Evolutionary conservation across 1,140 invertebrate species (phyloP).

Genomic region (Lordiphosa stackelbergi): DNA sequence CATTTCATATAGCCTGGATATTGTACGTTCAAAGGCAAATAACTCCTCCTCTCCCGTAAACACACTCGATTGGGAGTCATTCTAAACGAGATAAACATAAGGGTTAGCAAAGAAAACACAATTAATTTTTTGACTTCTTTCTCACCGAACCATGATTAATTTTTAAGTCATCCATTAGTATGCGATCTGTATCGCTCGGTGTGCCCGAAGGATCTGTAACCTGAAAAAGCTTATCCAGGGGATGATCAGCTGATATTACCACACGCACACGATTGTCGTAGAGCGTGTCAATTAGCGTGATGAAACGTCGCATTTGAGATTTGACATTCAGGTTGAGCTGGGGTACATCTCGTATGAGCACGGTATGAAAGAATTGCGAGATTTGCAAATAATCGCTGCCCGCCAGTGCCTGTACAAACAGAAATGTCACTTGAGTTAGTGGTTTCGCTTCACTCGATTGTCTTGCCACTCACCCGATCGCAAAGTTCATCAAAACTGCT

Average conservation of each 20-base stretch:
- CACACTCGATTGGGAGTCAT: constrained; percentile 83
- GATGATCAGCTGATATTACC: constrained; percentile 87
- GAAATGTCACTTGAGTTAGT: background rate
- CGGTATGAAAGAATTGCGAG: constrained; percentile 94
- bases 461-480: constrained; percentile 83
- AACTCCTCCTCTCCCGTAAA: constrained; percentile 98
- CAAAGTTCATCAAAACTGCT: constrained; percentile 94
- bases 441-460: constrained; percentile 1
- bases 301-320: constrained; percentile 94
- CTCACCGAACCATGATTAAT: constrained; percentile 74
- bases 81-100: constrained; percentile 3
- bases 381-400: constrained; percentile 96
- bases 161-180: constrained; percentile 94
- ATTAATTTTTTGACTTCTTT: background rate
- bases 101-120: background rate
- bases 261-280: constrained; percentile 94
- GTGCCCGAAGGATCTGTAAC: constrained; percentile 77
- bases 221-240: constrained; percentile 87
- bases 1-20: constrained; percentile 96
- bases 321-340: constrained; percentile 86
- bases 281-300: constrained; percentile 97
- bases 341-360: constrained; percentile 94
- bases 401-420: constrained; percentile 85
- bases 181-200: constrained; percentile 85
- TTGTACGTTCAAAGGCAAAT: constrained; percentile 96